Evolutionary conservation across 2,888 invertebrate species (phyloP).

Genomic region (Imbricaverruca yamaguchii): DNA sequence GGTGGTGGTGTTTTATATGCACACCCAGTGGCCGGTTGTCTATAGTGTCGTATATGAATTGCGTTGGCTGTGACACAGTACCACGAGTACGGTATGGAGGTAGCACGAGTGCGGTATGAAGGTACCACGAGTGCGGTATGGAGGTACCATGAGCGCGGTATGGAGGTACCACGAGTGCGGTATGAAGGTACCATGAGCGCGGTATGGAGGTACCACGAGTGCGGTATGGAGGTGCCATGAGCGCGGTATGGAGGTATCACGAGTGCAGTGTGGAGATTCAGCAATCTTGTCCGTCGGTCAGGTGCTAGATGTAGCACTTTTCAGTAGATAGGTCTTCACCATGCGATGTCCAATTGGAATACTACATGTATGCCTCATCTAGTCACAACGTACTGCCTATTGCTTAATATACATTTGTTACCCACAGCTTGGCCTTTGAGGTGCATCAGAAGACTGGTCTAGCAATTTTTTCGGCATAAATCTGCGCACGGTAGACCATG

Average conservation of each 20-base stretch:
- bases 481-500: too few species aligned
- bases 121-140: too few species aligned
- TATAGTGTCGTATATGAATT: neutral
- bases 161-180: too few species aligned
- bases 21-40: neutral
- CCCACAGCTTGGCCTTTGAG: too few species aligned
- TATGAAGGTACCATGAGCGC: too few species aligned
- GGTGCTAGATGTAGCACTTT: neutral
- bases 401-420: neutral
- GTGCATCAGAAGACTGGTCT: too few species aligned
- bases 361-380: neutral
- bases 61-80: neutral
- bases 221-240: neutral
- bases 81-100: too few species aligned
- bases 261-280: neutral
- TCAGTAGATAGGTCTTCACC: neutral
- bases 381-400: conserved; percentile 8
- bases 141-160: too few species aligned
- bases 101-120: too few species aligned
- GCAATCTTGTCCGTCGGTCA: neutral
- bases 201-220: too few species aligned
- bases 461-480: too few species aligned
- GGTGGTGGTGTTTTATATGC: neutral
- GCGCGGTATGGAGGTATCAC: too few species aligned
- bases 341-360: neutral